These are phyloP conservation scores for Scaptomyza cyrtandrae DNA, from an alignment of 2,888 invertebrate genomes.

Conservation along the genomic window DNA sequence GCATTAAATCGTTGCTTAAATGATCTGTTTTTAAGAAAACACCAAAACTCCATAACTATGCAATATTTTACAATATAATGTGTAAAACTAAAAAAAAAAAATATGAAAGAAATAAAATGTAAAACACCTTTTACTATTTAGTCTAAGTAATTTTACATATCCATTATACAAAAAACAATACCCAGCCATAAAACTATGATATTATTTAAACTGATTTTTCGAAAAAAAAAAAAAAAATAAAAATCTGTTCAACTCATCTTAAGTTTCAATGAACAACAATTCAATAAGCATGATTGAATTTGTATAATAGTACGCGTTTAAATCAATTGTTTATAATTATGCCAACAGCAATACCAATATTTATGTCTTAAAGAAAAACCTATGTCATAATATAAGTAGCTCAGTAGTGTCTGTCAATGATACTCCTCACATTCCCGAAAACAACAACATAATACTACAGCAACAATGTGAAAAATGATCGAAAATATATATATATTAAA, in stretches of 20 bases:
- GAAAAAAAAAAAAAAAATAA: too few species aligned
- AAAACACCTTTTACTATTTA: slow-evolving; percentile 56
- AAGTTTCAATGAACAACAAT: slow-evolving; percentile 19
- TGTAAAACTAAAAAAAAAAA: slow-evolving; percentile 20
- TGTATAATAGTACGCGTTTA: slow-evolving; percentile 49
- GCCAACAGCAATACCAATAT: slow-evolving; percentile 57
- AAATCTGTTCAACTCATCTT: slow-evolving; percentile 16
- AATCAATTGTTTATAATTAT: slow-evolving; percentile 72
- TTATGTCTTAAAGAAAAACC: slow-evolving; percentile 39
- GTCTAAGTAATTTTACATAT: slow-evolving; percentile 75
- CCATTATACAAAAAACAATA: slow-evolving; percentile 46
- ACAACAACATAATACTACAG: slow-evolving; percentile 30
- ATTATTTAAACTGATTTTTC: slow-evolving; percentile 34
- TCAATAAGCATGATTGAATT: slow-evolving; percentile 41
- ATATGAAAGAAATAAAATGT: slow-evolving; percentile 13
- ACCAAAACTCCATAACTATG: slow-evolving; percentile 10
- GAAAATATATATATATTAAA: slow-evolving; percentile 51
- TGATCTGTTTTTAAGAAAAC: slow-evolving; percentile 20
- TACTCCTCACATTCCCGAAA: slow-evolving; percentile 53
- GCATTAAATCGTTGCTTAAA: slow-evolving; percentile 25
- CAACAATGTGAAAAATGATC: slow-evolving; percentile 55
- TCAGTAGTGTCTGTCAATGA: slow-evolving; percentile 68
- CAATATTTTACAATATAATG: slow-evolving; percentile 20
- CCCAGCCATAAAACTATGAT: slow-evolving; percentile 74
- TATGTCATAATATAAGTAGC: slow-evolving; percentile 55